These are phyloP conservation scores for Ericerus pela DNA, from an alignment of 1,140 invertebrate species.

Conservation along the genomic window DNA sequence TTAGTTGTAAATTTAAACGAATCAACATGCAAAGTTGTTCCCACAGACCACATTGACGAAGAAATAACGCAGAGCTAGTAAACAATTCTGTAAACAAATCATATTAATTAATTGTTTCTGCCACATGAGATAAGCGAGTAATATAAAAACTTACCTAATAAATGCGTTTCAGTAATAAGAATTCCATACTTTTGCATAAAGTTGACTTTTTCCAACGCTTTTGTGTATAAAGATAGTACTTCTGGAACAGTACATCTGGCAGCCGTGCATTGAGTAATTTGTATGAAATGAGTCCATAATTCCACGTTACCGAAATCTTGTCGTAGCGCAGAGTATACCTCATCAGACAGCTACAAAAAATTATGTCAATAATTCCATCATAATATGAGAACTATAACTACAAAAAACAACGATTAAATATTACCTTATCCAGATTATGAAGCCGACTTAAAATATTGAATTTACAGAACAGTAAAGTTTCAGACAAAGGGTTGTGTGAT, in stretches of 20 bases:
- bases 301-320: slow-evolving; percentile 23
- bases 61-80: slow-evolving; percentile 42
- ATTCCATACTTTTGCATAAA: not conserved
- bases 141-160: not conserved
- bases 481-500: slow-evolving; percentile 32
- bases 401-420: no score
- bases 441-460: not conserved
- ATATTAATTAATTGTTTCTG: no score
- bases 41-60: slow-evolving; percentile 46
- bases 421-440: not conserved
- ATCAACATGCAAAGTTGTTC: slow-evolving; percentile 48
- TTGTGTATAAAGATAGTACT: slow-evolving; percentile 15
- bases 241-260: slow-evolving; percentile 7
- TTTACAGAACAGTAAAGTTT: not conserved
- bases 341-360: not conserved
- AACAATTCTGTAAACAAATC: slow-evolving; percentile 33
- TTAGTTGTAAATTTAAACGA: slow-evolving; percentile 27
- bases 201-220: slow-evolving; percentile 14
- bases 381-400: not conserved
- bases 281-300: slow-evolving; percentile 32
- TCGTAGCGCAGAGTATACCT: not conserved
- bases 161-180: not conserved
- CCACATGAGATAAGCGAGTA: no score
- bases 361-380: not conserved
- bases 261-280: slow-evolving; percentile 12